These are phyloP conservation scores for Andrena haemorrhoa DNA, from an alignment of 2,888 invertebrate species.

Conservation along the genomic window DNA sequence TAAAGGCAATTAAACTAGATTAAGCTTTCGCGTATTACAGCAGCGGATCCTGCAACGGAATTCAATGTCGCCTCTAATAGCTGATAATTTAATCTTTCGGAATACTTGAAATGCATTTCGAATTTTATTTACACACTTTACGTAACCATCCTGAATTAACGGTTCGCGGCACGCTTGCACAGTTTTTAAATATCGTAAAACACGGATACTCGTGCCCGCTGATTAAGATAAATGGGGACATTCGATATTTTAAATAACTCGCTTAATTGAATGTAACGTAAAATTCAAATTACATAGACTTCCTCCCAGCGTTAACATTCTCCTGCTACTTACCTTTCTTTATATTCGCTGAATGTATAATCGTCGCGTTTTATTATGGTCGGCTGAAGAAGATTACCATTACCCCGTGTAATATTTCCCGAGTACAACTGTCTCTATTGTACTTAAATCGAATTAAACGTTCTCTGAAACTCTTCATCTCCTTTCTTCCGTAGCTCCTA, in stretches of 20 bases:
- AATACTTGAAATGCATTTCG: neutral
- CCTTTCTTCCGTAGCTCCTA: constrained; percentile 8
- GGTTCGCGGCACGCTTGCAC: neutral
- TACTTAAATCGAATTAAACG: neutral
- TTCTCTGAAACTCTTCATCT: neutral
- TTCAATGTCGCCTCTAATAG: constrained; percentile 13
- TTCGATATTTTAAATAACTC: constrained; percentile 23
- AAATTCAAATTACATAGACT: constrained; percentile 10
- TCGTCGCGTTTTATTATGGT: neutral
- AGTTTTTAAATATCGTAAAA: neutral
- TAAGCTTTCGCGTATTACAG: constrained; percentile 48
- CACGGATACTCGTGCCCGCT: neutral
- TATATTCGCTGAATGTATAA: neutral
- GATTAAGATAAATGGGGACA: neutral
- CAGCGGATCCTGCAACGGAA: neutral
- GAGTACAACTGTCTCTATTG: neutral
- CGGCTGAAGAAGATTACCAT: neutral
- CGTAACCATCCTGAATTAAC: neutral
- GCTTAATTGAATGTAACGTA: neutral
- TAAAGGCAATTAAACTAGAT: constrained; percentile 48
- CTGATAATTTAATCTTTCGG: neutral
- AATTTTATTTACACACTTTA: neutral
- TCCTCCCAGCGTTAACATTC: constrained; percentile 5
- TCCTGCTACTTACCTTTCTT: constrained; percentile 1
- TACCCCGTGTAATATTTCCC: neutral